Conservation (phyloP, 2,888 invertebrate genomes). For the Apeira syringaria region DNA sequence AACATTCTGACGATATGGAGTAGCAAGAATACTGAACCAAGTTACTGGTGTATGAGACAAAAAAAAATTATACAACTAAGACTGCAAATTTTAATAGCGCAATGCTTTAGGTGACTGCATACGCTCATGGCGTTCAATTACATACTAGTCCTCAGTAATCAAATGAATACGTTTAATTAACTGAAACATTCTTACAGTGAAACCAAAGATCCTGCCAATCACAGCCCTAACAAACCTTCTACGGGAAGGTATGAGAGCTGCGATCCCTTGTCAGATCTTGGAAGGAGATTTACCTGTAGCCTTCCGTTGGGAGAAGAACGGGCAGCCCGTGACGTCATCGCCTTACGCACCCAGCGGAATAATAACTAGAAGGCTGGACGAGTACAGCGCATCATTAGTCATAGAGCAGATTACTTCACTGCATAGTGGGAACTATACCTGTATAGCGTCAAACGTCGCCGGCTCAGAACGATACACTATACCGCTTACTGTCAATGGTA, state of each 20-base stretch:
- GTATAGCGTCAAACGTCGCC: constrained; percentile 94
- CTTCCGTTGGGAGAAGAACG: constrained; percentile 96
- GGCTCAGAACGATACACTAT: constrained; percentile 91
- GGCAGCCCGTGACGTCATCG: constrained; percentile 87
- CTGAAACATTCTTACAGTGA: constrained; percentile 79
- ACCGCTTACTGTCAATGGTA: constrained; percentile 92
- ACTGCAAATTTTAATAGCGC: no score
- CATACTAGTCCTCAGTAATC: no score
- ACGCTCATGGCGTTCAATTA: no score
- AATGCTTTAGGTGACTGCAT: no score
- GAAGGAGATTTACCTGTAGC: constrained; percentile 96
- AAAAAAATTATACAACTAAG: no score
- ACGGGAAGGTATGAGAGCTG: constrained; percentile 93
- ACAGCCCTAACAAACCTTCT: constrained; percentile 91
- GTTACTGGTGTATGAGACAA: no score
- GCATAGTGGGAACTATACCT: constrained; percentile 96
- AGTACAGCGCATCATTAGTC: constrained; percentile 93
- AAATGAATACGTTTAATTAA: background rate
- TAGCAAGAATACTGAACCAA: no score
- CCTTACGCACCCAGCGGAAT: constrained; percentile 80
- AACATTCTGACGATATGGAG: no score
- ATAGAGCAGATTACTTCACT: constrained; percentile 93
- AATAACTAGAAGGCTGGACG: constrained; percentile 86
- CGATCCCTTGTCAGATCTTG: constrained; percentile 95
- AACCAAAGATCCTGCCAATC: constrained; percentile 93